A percentile compares a stretch with the other conserved stretches of the same genome.
Evolutionary conservation across 92 coral and sea anemone genomes (phyloP).

Genomic region (Pocillopora grandis): DNA sequence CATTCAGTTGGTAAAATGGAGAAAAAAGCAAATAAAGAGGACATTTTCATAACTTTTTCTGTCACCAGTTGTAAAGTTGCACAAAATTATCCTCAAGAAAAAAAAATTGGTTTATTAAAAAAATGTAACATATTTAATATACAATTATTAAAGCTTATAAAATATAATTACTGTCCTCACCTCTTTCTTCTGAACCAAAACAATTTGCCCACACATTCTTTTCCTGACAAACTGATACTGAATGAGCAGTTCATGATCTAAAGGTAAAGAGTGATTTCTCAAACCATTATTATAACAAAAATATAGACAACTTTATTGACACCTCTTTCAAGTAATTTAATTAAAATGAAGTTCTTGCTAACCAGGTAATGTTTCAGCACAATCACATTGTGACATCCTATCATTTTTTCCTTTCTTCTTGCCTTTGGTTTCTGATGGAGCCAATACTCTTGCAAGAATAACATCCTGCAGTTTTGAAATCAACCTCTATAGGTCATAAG

Average conservation of each 20-base stretch:
- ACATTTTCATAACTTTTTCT: too few relatives aligned
- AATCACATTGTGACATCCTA: neutral
- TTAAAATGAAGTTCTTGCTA: neutral
- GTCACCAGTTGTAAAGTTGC: too few relatives aligned
- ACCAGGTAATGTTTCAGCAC: slow-evolving; percentile 16
- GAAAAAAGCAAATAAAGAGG: too few relatives aligned
- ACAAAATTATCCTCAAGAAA: too few relatives aligned
- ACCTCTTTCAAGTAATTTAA: neutral
- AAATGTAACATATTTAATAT: too few relatives aligned
- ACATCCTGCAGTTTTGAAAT: slow-evolving; percentile 43
- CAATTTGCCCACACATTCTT: slow-evolving; percentile 11
- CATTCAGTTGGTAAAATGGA: too few relatives aligned
- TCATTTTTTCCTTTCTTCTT: slow-evolving; percentile 21
- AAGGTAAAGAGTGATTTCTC: neutral
- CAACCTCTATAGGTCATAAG: slow-evolving; percentile 33
- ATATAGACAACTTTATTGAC: neutral
- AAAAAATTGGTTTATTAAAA: too few relatives aligned
- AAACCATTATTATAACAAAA: neutral
- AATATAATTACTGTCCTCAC: neutral
- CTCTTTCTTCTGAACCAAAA: neutral
- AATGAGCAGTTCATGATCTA: slow-evolving; percentile 37
- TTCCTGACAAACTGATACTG: slow-evolving; percentile 26
- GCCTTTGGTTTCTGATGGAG: slow-evolving; percentile 9
- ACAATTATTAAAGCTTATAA: neutral
- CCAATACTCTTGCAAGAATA: slow-evolving; percentile 55